phyloP scores from a whole-genome alignment of 2,888 invertebrate species.

The Nasonia oneida region DNA sequence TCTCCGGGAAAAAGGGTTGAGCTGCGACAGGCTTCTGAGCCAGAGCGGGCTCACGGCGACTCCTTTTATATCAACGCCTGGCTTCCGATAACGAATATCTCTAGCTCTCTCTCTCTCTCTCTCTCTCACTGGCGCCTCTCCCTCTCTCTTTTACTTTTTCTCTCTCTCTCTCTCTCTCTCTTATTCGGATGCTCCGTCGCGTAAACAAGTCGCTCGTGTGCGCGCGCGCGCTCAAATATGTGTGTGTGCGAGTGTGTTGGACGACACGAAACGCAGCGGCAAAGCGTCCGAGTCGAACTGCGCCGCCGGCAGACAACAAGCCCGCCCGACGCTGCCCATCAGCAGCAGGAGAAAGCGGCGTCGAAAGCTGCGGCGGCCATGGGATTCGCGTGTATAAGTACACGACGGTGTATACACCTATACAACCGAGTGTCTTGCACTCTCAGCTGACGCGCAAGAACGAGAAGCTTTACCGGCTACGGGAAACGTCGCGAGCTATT shows the following conservation, averaged over 20 bases:
- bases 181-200: not conserved
- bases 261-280: slow-evolving; percentile 56
- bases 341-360: not conserved
- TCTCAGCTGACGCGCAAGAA: not conserved
- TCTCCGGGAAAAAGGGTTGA: not conserved
- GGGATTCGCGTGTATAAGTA: not conserved
- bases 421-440: too few species aligned
- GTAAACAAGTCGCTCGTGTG: not conserved
- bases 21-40: slow-evolving; percentile 29
- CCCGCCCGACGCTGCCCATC: not conserved
- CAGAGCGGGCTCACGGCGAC: not conserved
- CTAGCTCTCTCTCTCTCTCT: slow-evolving; percentile 32
- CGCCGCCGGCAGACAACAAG: slow-evolving; percentile 47
- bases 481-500: slow-evolving; percentile 35
- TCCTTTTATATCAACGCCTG: slow-evolving; percentile 39
- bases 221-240: not conserved
- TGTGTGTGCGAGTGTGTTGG: slow-evolving; percentile 18
- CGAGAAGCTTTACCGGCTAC: slow-evolving; percentile 9
- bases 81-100: slow-evolving; percentile 32
- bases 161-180: not conserved
- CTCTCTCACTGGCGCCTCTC: not conserved
- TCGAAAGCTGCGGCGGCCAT: not conserved
- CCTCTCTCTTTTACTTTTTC: not conserved
- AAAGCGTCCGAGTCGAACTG: slow-evolving; percentile 49
- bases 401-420: too few species aligned